Conservation (phyloP, 2,113 vertebrate genomes). For the Pterocles gutturalis region DNA sequence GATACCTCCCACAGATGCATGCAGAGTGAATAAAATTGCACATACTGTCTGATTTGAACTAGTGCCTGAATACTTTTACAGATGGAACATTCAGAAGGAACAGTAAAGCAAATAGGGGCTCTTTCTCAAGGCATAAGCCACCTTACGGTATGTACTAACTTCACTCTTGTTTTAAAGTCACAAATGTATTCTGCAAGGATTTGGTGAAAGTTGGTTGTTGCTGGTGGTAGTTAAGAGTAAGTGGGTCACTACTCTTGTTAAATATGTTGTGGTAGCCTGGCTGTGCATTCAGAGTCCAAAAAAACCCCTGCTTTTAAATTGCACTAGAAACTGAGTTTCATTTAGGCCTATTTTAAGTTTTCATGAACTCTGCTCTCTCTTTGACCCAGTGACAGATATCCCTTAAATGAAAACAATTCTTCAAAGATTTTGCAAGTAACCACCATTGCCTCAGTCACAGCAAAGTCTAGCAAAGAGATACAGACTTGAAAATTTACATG, state of each 20-base stretch:
- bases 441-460: background rate
- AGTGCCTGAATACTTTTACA: constrained; percentile 83
- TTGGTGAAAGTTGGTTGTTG: background rate
- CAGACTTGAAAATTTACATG: background rate
- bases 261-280: background rate
- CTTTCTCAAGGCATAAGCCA: constrained; percentile 93
- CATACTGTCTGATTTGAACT: constrained; percentile 59
- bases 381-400: background rate
- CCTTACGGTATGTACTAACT: constrained; percentile 85
- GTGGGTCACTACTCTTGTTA: background rate
- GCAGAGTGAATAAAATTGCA: background rate
- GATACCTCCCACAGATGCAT: constrained; percentile 10
- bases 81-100: constrained; percentile 88
- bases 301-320: background rate
- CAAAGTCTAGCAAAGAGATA: background rate
- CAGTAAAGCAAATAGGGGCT: constrained; percentile 89
- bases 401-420: background rate
- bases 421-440: background rate
- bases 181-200: background rate
- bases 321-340: background rate
- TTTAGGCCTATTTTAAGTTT: background rate
- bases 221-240: background rate
- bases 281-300: background rate
- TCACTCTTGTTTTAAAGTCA: background rate
- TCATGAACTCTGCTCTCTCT: background rate